Evolutionary conservation across 2,113 vertebrate genomes (phyloP), one percentile per base, ranked within the genome.

Genomic region (Datnioides undecimradiatus): DNA sequence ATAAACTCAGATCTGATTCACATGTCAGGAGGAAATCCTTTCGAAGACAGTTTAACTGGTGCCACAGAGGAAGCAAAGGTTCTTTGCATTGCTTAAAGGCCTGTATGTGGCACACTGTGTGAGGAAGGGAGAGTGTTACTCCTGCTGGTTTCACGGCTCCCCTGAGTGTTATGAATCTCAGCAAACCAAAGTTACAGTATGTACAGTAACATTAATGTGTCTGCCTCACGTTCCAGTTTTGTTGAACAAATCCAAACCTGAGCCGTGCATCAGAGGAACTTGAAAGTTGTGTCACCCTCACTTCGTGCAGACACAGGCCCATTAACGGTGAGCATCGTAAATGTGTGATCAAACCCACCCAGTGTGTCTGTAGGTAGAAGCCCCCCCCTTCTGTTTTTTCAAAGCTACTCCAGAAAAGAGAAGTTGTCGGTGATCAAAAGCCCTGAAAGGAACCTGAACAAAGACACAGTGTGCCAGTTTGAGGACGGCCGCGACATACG

Each of bases 401-500:
- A 85, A 76, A 72, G 70, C 73, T 25, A 46, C 64, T 76, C 29
- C 6, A 38, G 51, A 79, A 72, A 49, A 54, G 59, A 79, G 31
- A 52, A 73, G 58, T 74, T 31, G 38, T 19, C 57, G 41, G 34
- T 65, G 85, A 89, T 89, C 80, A 84, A 82, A 85, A 64, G 73
- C 82, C 6, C 29, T 8, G 58, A 68, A 36, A 60, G 55, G 65
- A 75, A 92, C 86, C 90, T 85, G 90, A 83, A 69, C 81, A 71
- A 76, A 85, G 74, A 72, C 82, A 5, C 83, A 31, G 59, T 12
- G 52, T 74, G 75, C 74, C 82, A 59, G 80, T 87, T 74, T 66
- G 74, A 88, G 69, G 83, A 74, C 68, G 65, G 74, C 38, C 79
- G 59, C 90, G 72, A 88, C 92, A 75, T 86, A 83, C 85, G 89